phyloP scores from a whole-genome alignment of 2,888 invertebrate genomes.

The Auanema freiburgensis region DNA sequence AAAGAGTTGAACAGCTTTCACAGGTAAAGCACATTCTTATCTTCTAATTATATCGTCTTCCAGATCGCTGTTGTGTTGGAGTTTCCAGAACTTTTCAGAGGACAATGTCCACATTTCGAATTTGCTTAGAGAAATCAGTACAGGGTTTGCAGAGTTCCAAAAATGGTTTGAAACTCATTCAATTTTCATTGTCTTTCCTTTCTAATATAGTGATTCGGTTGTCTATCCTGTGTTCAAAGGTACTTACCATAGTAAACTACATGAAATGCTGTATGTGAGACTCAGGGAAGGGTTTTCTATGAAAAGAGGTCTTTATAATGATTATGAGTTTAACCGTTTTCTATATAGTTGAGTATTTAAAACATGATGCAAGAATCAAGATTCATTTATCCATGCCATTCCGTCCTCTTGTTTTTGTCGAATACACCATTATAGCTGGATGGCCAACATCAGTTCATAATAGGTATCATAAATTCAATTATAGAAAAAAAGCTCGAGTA shows the following conservation, averaged over 20 bases:
- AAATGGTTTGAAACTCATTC: no score
- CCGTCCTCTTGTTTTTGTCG: conserved; percentile 76
- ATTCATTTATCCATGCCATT: conserved; percentile 75
- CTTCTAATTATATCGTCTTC: conserved; percentile 65
- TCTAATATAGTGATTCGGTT: conserved; percentile 8
- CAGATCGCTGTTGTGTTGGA: conserved; percentile 72
- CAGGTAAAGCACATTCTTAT: not conserved
- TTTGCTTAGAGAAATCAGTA: conserved; percentile 66
- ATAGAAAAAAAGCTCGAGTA: not conserved
- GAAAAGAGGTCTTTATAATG: conserved; percentile 63
- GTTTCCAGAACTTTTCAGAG: conserved; percentile 69
- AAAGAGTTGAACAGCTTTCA: conserved; percentile 7
- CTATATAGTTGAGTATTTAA: conserved; percentile 22
- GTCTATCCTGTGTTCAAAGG: conserved; percentile 8
- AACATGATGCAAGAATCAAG: conserved; percentile 69
- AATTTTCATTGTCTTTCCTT: no score
- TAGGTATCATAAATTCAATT: conserved; percentile 11
- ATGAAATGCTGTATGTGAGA: conserved; percentile 75
- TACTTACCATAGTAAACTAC: conserved; percentile 65
- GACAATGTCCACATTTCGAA: conserved; percentile 47
- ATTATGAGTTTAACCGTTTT: no score
- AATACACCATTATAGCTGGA: conserved; percentile 71
- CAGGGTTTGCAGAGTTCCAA: conserved; percentile 66
- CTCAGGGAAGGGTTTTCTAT: conserved; percentile 78
- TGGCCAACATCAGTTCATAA: conserved; percentile 30